A percentile compares a stretch with the other conserved stretches of the same genome.
phyloP scores from a whole-genome alignment of 2,797 vertebrate genomes.

The Uromys caudimaculatus region DNA sequence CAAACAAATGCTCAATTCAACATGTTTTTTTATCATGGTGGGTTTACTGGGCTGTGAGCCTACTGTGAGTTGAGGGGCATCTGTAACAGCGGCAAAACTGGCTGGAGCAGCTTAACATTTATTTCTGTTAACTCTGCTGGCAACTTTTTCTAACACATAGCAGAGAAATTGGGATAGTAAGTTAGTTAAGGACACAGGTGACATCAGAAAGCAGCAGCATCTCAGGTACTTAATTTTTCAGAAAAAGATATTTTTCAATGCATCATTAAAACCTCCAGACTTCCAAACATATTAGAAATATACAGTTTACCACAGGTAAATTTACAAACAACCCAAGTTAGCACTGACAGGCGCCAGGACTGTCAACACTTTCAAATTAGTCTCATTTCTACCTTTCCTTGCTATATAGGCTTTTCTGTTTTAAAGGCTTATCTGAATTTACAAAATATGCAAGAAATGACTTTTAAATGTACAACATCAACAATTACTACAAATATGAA shows the following conservation, averaged over 20 bases:
- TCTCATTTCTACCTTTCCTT: slow-evolving; percentile 78
- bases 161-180: slow-evolving; percentile 66
- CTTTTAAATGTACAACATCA: slow-evolving; percentile 82
- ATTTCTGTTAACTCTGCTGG: slow-evolving; percentile 83
- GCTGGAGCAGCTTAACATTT: slow-evolving; percentile 73
- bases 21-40: neutral
- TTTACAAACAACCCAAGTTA: slow-evolving; percentile 83
- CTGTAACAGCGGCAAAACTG: slow-evolving; percentile 39
- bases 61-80: neutral
- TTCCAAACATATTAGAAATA: slow-evolving; percentile 71
- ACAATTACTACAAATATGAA: slow-evolving; percentile 68
- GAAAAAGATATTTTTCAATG: slow-evolving; percentile 64
- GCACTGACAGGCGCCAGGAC: slow-evolving; percentile 67
- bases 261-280: slow-evolving; percentile 62
- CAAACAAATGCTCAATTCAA: too few species aligned
- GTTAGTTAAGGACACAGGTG: slow-evolving; percentile 61
- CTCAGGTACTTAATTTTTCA: slow-evolving; percentile 70
- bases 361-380: slow-evolving; percentile 84
- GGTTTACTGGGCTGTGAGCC: neutral
- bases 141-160: slow-evolving; percentile 68
- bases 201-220: slow-evolving; percentile 44
- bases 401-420: slow-evolving; percentile 84
- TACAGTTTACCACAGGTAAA: slow-evolving; percentile 80
- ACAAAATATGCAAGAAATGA: slow-evolving; percentile 80
- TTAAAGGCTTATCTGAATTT: slow-evolving; percentile 77